Conservation (phyloP, 2,888 invertebrate species). For the Deilephila elpenor region DNA sequence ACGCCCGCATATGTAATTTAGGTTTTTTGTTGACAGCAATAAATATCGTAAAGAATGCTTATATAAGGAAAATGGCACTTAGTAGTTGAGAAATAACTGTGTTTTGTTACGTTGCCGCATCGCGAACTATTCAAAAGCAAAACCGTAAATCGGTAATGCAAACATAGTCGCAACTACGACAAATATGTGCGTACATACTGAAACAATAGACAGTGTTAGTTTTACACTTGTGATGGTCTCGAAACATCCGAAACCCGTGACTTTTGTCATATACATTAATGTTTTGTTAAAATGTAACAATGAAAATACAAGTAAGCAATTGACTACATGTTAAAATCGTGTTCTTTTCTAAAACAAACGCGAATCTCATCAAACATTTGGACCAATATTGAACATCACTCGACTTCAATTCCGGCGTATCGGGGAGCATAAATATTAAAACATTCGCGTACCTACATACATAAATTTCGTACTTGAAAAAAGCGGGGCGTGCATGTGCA, state of each 20-base stretch:
- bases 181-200: slow-evolving; percentile 4
- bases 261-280: not conserved
- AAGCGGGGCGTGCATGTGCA: slow-evolving; percentile 14
- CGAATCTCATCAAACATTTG: not conserved
- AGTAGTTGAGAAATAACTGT: slow-evolving; percentile 23
- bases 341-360: not conserved
- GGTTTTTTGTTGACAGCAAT: not conserved
- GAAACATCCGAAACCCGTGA: slow-evolving; percentile 12
- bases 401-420: not conserved
- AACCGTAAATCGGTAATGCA: slow-evolving; percentile 20
- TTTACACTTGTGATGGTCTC: slow-evolving; percentile 13
- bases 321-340: too few species aligned
- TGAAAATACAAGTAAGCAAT: not conserved
- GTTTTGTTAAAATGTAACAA: slow-evolving; percentile 12
- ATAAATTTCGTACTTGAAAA: slow-evolving; percentile 25
- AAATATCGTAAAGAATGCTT: not conserved
- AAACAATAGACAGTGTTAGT: slow-evolving; percentile 6
- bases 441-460: slow-evolving; percentile 13
- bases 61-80: slow-evolving; percentile 13
- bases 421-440: slow-evolving; percentile 20
- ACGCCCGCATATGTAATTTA: not conserved
- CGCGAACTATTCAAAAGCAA: slow-evolving; percentile 5
- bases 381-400: not conserved
- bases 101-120: slow-evolving; percentile 6
- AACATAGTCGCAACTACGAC: not conserved